phyloP scores from a whole-genome alignment of 1,140 invertebrate species.

The Drosophila hydei region DNA sequence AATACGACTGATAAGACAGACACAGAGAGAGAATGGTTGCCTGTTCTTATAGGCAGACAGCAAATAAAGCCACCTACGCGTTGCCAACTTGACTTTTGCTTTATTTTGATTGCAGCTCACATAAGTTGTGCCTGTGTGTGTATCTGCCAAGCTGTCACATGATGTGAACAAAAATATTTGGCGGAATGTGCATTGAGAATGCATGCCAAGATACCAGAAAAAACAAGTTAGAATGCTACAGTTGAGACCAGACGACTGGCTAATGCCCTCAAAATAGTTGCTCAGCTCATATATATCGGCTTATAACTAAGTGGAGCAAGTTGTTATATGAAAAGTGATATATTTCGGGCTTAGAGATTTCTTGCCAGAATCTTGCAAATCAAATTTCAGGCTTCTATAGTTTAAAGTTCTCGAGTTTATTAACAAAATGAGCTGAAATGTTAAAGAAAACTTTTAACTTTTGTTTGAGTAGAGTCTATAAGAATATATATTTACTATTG shows the following conservation, averaged over 20 bases:
- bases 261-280: background rate
- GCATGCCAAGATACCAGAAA: conserved; percentile 20
- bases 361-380: no score
- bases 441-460: no score
- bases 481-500: no score
- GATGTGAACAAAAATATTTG: conserved; percentile 49
- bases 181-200: conserved; percentile 50
- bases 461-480: no score
- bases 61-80: conserved; percentile 34
- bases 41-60: conserved; percentile 5
- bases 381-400: no score
- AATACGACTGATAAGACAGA: conserved; percentile 20
- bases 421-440: no score
- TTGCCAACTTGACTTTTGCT: conserved; percentile 37
- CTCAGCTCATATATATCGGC: no score
- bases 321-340: no score
- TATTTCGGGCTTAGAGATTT: no score
- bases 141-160: conserved; percentile 41
- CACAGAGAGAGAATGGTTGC: background rate
- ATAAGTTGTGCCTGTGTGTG: background rate
- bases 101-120: conserved; percentile 38
- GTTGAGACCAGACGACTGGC: background rate
- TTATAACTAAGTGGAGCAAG: no score
- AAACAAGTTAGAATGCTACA: background rate
- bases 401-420: no score